Percentiles rank a stretch among this genome's conserved stretches.
phyloP scores from a whole-genome alignment of 2,888 invertebrate species.

The Mantis religiosa region DNA sequence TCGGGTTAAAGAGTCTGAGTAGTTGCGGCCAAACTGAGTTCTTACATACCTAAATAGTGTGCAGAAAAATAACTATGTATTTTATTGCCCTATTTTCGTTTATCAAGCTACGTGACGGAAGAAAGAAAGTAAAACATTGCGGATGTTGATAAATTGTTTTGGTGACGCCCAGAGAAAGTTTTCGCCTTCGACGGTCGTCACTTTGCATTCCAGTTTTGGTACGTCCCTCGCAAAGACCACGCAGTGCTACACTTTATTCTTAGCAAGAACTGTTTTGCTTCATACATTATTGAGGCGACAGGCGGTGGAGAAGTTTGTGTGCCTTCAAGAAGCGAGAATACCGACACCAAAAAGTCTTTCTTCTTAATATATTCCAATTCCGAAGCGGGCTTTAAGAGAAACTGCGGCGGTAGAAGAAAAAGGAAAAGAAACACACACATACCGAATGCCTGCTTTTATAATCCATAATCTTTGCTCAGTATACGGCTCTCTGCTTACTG shows the following conservation, averaged over 20 bases:
- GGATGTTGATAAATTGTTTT: no score
- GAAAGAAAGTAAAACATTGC: no score
- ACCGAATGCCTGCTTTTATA: neutral
- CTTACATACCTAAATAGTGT: no score
- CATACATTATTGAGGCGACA: neutral
- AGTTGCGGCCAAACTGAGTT: no score
- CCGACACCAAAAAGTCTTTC: neutral
- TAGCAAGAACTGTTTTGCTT: neutral
- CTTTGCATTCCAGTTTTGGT: neutral
- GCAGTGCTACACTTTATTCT: neutral
- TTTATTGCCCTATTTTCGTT: no score
- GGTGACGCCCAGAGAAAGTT: neutral
- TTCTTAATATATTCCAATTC: neutral
- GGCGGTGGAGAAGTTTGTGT: neutral
- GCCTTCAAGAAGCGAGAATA: neutral
- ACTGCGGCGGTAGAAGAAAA: neutral
- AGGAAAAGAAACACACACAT: neutral
- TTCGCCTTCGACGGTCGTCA: neutral
- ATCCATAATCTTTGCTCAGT: neutral
- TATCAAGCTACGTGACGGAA: no score
- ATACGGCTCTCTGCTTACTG: neutral
- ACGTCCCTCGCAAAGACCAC: neutral
- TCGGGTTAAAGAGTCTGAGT: no score
- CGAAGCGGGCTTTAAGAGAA: neutral
- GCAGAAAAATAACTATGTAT: no score